phyloP scores from a whole-genome alignment of 2,888 invertebrate genomes.

The Andricus quercusramuli region DNA sequence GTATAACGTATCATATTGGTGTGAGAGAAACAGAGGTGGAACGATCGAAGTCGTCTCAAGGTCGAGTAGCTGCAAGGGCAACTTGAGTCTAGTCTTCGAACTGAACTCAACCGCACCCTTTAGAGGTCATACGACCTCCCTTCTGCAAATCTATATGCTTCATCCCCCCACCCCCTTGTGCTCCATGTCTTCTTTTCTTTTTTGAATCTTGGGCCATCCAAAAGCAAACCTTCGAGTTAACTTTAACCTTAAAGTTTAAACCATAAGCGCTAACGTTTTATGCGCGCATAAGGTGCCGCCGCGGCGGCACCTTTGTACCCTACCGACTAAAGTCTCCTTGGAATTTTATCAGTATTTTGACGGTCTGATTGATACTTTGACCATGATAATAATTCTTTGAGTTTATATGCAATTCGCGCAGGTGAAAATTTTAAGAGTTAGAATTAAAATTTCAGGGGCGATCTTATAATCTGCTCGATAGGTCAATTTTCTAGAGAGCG shows the following conservation, averaged over 20 bases:
- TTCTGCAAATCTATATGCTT: conserved; percentile 58
- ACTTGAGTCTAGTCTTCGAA: conserved; percentile 70
- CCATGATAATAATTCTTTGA: conserved; percentile 3
- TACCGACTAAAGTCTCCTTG: not conserved
- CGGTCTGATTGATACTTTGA: conserved; percentile 29
- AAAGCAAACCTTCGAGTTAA: conserved; percentile 23
- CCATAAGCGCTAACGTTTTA: not conserved
- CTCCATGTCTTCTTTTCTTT: conserved; percentile 22
- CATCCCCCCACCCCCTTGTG: conserved; percentile 47
- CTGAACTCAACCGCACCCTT: conserved; percentile 74
- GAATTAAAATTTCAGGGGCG: no score
- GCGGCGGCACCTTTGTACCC: conserved; percentile 23
- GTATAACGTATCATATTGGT: conserved; percentile 63
- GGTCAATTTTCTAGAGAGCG: no score
- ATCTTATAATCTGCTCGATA: no score
- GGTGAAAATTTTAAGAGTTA: no score
- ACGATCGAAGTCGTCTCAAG: conserved; percentile 72
- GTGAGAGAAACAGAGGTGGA: conserved; percentile 63
- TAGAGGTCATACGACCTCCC: conserved; percentile 69
- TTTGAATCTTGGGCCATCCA: conserved; percentile 16
- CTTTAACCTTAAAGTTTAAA: not conserved
- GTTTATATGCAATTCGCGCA: no score
- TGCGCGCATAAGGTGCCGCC: no score
- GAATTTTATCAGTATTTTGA: conserved; percentile 27
- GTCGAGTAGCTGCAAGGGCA: conserved; percentile 75